Percentiles rank a stretch among this genome's conserved stretches.
Conservation (phyloP, 2,888 invertebrate genomes). For the Hirtodrosophila trivittata region DNA sequence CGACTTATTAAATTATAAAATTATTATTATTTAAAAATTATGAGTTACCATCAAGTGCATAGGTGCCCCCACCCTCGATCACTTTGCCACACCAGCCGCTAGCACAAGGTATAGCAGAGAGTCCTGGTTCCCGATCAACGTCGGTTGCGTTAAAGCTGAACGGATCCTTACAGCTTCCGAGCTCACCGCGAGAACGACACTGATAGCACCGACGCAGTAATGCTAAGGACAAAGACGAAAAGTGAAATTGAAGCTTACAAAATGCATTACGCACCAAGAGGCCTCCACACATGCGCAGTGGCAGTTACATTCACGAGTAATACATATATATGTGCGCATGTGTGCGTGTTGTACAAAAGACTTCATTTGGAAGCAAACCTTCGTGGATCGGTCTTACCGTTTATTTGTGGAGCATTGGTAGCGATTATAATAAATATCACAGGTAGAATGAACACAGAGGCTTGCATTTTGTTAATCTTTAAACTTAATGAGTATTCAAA, state of each 20-base stretch:
- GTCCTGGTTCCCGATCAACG: constrained; percentile 88
- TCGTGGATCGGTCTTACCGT: constrained; percentile 51
- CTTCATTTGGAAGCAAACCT: constrained; percentile 42
- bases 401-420: constrained; percentile 45
- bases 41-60: constrained; percentile 91
- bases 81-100: constrained; percentile 96
- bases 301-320: not conserved
- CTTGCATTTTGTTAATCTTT: constrained; percentile 39
- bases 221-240: constrained; percentile 84
- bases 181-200: constrained; percentile 93
- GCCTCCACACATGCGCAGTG: constrained; percentile 29
- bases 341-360: constrained; percentile 41
- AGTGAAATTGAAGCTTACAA: constrained; percentile 15
- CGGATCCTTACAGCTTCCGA: constrained; percentile 95
- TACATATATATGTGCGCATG: constrained; percentile 19
- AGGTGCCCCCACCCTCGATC: constrained; percentile 90
- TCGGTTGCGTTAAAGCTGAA: constrained; percentile 92
- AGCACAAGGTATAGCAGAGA: constrained; percentile 91
- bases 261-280: constrained; percentile 36
- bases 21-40: too few relatives aligned
- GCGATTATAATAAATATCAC: constrained; percentile 63
- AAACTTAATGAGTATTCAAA: constrained; percentile 13
- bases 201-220: constrained; percentile 90
- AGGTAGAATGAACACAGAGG: constrained; percentile 40
- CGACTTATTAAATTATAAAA: too few relatives aligned